Base-by-base conservation (phyloP, 1,140 invertebrate species). In the Temnothorax nylanderi region DNA sequence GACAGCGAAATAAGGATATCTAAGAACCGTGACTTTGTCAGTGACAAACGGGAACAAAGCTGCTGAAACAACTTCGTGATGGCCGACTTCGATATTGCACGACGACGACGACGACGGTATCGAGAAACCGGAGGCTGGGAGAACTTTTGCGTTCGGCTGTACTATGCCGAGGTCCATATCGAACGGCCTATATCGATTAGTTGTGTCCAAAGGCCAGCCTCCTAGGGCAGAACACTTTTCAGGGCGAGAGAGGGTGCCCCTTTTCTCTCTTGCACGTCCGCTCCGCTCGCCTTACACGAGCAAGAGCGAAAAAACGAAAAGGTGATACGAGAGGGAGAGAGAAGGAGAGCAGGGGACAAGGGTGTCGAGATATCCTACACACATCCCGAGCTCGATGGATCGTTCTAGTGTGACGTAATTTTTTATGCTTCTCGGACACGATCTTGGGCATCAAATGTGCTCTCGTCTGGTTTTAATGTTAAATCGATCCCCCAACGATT, bases 171-270 rank as follows among this genome's bases (percentile, higher is more conserved):
- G 89, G 89, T 90, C 89, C 89, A 88, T 67, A 90, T 90, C 89
- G 87, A 91, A 90, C 89, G 34, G 72, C 81, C 89, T 78, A 89
- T 91, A 91, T 91, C 89, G 89, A 91, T 91, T 91, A 91, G 89
- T 88, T 84, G 75, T 77, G 89, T 90, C 89, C 89, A 86, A 90
- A 91, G 89, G 89, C 81, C 87, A 86, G 77, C 75, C 58, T 90
- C 89, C 89, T 90, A 86, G 89, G 89, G 87, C 87, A 82, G 87
- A 81, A 86, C 54, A 91, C 87, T 90, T 91, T 90, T 60, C 76
- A 86, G 81, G 81, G 65, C 74, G 89, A 90, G 88, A 90, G 89
- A 90, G 89, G 89, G 87, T 91, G 87, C 51, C 78, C 60, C 64
- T 87, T 87, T 87, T 85, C 69, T 87, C 58, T 77, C 51, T 49